phyloP scores from a whole-genome alignment of 2,797 vertebrate genomes.

The Catostomus latipinnis region DNA sequence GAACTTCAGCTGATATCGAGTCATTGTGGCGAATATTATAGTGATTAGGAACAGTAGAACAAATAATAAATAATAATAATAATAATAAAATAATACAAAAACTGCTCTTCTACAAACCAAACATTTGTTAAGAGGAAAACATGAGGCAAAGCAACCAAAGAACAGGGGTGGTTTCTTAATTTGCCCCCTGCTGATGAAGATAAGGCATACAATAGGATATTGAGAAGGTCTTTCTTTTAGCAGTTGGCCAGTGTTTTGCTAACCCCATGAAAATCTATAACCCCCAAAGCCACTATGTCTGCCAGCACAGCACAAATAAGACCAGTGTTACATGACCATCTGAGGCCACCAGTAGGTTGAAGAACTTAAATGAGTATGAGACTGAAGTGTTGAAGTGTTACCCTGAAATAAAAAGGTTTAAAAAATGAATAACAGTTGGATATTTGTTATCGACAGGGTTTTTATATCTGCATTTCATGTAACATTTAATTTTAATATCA shows the following conservation, averaged over 20 bases:
- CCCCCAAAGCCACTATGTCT: conserved; percentile 38
- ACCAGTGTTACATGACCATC: conserved; percentile 13
- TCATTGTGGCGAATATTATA: not conserved
- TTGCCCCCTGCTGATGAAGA: conserved; percentile 32
- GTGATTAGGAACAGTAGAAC: not conserved
- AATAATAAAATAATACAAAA: not conserved
- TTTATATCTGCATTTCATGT: too few relatives aligned
- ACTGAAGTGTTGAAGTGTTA: too few relatives aligned
- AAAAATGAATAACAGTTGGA: not conserved
- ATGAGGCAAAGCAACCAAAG: not conserved
- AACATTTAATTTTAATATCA: too few relatives aligned
- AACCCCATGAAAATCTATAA: conserved; percentile 23
- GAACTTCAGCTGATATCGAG: not conserved
- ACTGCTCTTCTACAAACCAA: not conserved
- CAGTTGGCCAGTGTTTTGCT: conserved; percentile 28
- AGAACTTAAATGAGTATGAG: conserved; percentile 3
- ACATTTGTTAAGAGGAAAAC: not conserved
- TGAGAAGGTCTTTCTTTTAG: not conserved
- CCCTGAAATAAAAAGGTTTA: not conserved
- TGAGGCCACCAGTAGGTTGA: conserved; percentile 19
- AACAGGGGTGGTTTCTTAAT: not conserved
- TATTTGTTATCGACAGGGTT: too few relatives aligned
- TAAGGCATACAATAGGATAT: not conserved
- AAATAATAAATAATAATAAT: not conserved
- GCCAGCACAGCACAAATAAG: conserved; percentile 8